Evolutionary conservation across 2,113 vertebrate genomes (phyloP), one percentile per base, ranked within the genome.

Genomic region (Cathartes aura): DNA sequence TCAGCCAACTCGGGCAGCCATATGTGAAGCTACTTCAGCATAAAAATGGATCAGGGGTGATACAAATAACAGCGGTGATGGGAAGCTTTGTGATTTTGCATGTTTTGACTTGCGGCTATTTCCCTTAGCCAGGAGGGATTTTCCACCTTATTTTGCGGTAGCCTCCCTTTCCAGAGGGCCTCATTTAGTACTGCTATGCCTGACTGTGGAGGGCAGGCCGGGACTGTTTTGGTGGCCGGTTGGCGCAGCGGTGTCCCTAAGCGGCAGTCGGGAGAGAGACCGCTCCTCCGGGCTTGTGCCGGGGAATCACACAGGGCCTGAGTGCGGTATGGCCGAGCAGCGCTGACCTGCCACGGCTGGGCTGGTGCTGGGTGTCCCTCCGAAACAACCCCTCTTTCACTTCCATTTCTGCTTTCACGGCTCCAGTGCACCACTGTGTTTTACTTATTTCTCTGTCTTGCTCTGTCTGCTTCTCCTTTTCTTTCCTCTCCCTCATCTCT

Each of bases 381-480:
- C 0, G 0, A 75, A 93, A 76, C 30, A 87, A 4, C 29, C 27
- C 26, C 50, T 73, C 50, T 91, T 87, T 76, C 81, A 63, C 59
- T 97, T 82, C 71, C 78, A 83, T 95, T 94, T 96, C 89, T 87
- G 84, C 93, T 96, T 96, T 96, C 78, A 19, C 3, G 4, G 14
- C 40, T 90, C 42, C 83, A 56, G 8, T 0, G 3, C 40, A 63
- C 68, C 17, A 6, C 22, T 68, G 29, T 45, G 23, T 82, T 62
- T 93, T 75, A 60, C 26, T 89, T 93, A 72, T 90, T 97, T 95
- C 62, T 93, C 83, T 94, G 42, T 87, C 86, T 89, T 84, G 43
- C 3, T 13, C 45, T 78, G 23, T 52, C 60, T 91, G 83, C 87
- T 96, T 97, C 84, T 96, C 80, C 34, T 85, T 95, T 90, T 71